phyloP scores from a whole-genome alignment of 2,888 invertebrate genomes.

The Rosalia funebris region DNA sequence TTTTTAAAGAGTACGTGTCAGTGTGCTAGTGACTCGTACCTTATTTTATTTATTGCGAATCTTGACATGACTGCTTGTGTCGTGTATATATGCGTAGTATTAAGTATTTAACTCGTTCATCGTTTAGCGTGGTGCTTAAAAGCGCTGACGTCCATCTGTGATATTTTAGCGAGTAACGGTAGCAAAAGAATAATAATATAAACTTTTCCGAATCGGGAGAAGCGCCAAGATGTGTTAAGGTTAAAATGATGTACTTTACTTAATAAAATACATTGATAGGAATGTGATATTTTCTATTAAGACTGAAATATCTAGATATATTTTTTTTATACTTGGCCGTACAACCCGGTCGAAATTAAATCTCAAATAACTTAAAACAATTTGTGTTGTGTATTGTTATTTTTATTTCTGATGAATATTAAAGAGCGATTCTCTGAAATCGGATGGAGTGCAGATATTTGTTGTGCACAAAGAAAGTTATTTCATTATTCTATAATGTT shows the following conservation, averaged over 20 bases:
- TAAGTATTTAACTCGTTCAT: conserved; percentile 60
- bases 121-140: conserved; percentile 57
- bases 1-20: conserved; percentile 58
- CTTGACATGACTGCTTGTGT: conserved; percentile 60
- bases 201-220: conserved; percentile 62
- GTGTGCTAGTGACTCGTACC: conserved; percentile 58
- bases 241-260: conserved; percentile 40
- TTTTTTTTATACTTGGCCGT: conserved; percentile 55
- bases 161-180: conserved; percentile 64
- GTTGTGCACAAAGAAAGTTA: conserved; percentile 58
- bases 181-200: conserved; percentile 64
- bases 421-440: conserved; percentile 59
- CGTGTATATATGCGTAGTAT: conserved; percentile 59
- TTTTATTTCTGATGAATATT: conserved; percentile 36
- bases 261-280: conserved; percentile 54
- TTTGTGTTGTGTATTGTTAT: conserved; percentile 41
- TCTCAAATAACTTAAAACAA: conserved; percentile 36
- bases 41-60: conserved; percentile 51
- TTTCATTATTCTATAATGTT: conserved; percentile 62
- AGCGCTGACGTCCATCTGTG: conserved; percentile 63
- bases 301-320: conserved; percentile 65
- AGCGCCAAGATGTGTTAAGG: conserved; percentile 54
- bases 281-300: conserved; percentile 67
- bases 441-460: conserved; percentile 57
- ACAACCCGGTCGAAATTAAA: conserved; percentile 36